These are phyloP conservation scores for Gallinago paraguaiae DNA, from an alignment of 2,113 vertebrate species.

Conservation along the genomic window DNA sequence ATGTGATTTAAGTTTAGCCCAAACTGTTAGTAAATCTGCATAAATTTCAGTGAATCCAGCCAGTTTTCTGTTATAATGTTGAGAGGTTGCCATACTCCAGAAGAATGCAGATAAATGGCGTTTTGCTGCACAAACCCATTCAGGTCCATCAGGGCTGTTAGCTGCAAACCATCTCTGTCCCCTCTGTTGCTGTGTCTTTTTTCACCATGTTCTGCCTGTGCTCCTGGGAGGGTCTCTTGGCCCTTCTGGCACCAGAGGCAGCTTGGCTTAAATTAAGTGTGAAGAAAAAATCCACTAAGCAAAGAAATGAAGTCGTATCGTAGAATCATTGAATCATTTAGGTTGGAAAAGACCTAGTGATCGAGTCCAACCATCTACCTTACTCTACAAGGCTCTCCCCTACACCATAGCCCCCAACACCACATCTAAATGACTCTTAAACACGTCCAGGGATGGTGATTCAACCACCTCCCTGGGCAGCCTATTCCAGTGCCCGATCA, in stretches of 20 bases:
- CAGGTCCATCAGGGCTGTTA: neutral
- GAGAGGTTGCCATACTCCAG: neutral
- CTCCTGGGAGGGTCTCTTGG: neutral
- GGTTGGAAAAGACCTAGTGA: too few species aligned
- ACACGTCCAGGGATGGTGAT: too few species aligned
- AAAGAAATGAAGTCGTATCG: neutral
- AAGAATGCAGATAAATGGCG: neutral
- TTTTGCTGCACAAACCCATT: neutral
- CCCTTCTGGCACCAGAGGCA: neutral
- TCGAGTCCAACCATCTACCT: too few species aligned
- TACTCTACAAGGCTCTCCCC: too few species aligned
- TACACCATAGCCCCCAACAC: too few species aligned
- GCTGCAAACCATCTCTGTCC: neutral
- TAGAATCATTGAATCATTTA: too few species aligned
- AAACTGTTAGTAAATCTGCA: neutral
- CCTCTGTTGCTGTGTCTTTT: rapidly evolving
- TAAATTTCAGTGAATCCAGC: neutral
- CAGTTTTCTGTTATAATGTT: neutral
- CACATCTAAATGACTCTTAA: too few species aligned
- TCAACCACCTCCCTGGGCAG: too few species aligned
- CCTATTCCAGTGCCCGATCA: too few species aligned
- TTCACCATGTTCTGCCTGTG: neutral
- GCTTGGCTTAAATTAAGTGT: neutral
- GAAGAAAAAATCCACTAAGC: neutral
- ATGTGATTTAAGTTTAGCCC: neutral